Base-by-base conservation (phyloP, 2,113 vertebrate genomes). In the Xenopus borealis region DNA sequence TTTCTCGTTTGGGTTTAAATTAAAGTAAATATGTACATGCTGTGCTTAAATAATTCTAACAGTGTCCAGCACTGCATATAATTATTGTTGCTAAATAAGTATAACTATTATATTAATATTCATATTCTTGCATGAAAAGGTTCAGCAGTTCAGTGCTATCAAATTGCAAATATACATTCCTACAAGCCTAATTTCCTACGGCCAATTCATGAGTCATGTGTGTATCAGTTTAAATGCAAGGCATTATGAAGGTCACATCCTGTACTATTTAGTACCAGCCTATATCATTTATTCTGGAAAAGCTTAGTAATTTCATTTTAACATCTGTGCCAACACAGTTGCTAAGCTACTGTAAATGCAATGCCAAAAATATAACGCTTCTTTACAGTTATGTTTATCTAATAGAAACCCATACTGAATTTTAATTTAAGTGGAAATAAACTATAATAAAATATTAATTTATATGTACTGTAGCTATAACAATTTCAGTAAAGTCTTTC, bases 391-490 rank as follows among this genome's bases (percentile, higher is more conserved):
- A 58, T 74, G 53, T 74, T 75, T 75, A 62, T 66, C 63, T 58
- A 66, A 40, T 27, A 59, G 52, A 74, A 74, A 66, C 52, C 55
- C 71, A 74, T 58, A 66, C 52, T 66, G 64, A 74, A 74, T 74
- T 64, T 66, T 74, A 74, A 59, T 75, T 57, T 75, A 75, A 75
- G 30, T 62, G 45, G 53, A 75, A 50, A 50, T 33, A n/a, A 50
- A 46, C 23, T 27, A 59, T 68, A 75, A 68, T 66, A 75, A 55
- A 65, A 74, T 67, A 75, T 50, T 67, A 75, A 75, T 75, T 75
- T 65, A 58, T 75, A 75, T 68, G 44, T 75, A 30, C 55, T 53
- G 30, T 5, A 59, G 45, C 47, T 58, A 67, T 75, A 61, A 67
- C 33, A 68, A 52, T 75, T 74, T 68, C 72, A 75, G 52, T 59